Base-by-base conservation (phyloP, 2,888 invertebrate species). In the Agrilus cyanescens region DNA sequence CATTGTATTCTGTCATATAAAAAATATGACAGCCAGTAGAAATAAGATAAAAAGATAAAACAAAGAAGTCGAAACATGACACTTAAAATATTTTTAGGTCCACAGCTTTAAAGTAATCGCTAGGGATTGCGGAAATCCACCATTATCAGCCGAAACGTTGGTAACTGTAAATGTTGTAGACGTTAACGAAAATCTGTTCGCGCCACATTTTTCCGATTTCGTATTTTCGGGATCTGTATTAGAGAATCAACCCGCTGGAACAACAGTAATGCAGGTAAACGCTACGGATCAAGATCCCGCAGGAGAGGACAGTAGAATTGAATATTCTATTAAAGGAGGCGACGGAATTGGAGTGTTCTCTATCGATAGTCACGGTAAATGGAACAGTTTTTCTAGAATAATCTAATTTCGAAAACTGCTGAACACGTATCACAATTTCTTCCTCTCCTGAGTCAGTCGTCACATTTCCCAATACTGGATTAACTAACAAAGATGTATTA, bases 271-370 rank as follows among this genome's bases (percentile, higher is more conserved):
- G 59, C 77, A 75, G 48, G 80, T 91, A 34, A 74, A 74, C 14
- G 93, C 94, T 12, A 71, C 70, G 18, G 94, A 95, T 67, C 75
- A 75, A 1, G 93, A 93, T 68, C 74, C 82, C 16, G 76, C 81
- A 8, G 85, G 85, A 14, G 79, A 82, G 25, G 87, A 90, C 66
- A 83, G 85, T 41, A 78, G 82, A 52, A 75, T 95, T 45, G 78
- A 80, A 42, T 96, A 94, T 71, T 85, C 84, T 56, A 82, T 94
- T 53, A 72, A 84, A 32, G 89, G 83, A 39, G 95, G 95, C 37
- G 82, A 86, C 59, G 96, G 96, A 32, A 75, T 94, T 57, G 93
- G 95, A 18, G 78, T 85, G 53, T 97, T 97, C 73, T 77, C 84
- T 54, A 86, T 97, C 49, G 93, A 94, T 63, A 80, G 81, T 58